Conservation (phyloP, 2,888 invertebrate species). For the Athrips mouffetella region DNA sequence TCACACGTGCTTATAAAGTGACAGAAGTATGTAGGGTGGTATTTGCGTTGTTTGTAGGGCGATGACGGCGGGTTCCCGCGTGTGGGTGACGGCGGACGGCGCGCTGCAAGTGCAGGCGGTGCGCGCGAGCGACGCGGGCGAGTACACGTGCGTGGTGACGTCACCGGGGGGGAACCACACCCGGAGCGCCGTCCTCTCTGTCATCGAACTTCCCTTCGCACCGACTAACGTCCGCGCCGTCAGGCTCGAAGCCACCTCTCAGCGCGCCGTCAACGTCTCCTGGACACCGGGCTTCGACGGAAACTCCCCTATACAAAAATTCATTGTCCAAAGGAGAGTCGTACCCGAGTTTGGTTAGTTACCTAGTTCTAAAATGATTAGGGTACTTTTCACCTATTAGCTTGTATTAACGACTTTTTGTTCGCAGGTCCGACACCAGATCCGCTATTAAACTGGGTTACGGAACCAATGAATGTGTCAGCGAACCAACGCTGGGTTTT, state of each 20-base stretch:
- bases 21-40: conserved; percentile 7
- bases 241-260: conserved; percentile 81
- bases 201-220: conserved; percentile 97
- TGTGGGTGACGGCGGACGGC: conserved; percentile 88
- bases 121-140: conserved; percentile 94
- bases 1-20: conserved; percentile 10
- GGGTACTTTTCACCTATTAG: neutral
- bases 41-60: conserved; percentile 41
- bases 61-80: conserved; percentile 81
- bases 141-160: conserved; percentile 93
- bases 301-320: conserved; percentile 95
- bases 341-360: conserved; percentile 91
- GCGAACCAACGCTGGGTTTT: conserved; percentile 87
- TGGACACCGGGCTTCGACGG: conserved; percentile 99
- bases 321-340: conserved; percentile 93
- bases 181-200: conserved; percentile 85
- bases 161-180: conserved; percentile 96
- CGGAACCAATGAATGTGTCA: conserved; percentile 91
- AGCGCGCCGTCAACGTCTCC: conserved; percentile 90
- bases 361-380: conserved; percentile 7
- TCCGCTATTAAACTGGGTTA: conserved; percentile 91
- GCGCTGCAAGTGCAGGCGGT: conserved; percentile 93
- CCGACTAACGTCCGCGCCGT: conserved; percentile 91
- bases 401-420: neutral
- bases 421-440: conserved; percentile 88